Evolutionary conservation across 2,113 vertebrate genomes (phyloP).

Genomic region (Seriola aureovittata): DNA sequence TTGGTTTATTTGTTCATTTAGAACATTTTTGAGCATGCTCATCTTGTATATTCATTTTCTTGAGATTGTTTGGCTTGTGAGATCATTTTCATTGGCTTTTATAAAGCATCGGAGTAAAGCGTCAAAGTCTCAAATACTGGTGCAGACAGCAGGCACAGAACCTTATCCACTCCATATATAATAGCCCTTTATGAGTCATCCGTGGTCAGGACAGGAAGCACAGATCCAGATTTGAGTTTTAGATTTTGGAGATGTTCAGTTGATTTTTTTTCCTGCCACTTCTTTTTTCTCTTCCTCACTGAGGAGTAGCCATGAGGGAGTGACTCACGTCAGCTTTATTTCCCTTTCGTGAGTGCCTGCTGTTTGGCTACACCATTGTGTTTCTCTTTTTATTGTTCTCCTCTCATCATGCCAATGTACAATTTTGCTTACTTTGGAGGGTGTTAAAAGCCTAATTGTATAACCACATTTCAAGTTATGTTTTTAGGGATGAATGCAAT

Average conservation of each 20-base stretch:
- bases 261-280: constrained; percentile 37
- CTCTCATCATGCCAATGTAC: constrained; percentile 28
- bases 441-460: constrained; percentile 59
- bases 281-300: constrained; percentile 65
- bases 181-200: constrained; percentile 71
- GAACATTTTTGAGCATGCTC: background rate
- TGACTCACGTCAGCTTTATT: constrained; percentile 72
- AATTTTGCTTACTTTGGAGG: constrained; percentile 58
- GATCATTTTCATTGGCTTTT: constrained; percentile 20
- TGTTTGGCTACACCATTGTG: constrained; percentile 69
- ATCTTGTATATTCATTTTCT: background rate
- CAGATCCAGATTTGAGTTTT: constrained; percentile 61
- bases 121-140: constrained; percentile 28
- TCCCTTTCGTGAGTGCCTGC: constrained; percentile 60
- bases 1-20: constrained; percentile 14
- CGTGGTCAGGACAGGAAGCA: constrained; percentile 63
- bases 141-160: constrained; percentile 18
- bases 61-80: constrained; percentile 8
- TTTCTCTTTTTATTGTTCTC: constrained; percentile 73
- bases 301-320: constrained; percentile 53
- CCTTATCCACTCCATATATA: constrained; percentile 40
- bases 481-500: constrained; percentile 19
- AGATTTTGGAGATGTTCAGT: constrained; percentile 56
- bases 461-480: constrained; percentile 41
- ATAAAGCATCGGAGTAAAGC: background rate